phyloP scores from a whole-genome alignment of 2,113 vertebrate species.

The Nesoenas mayeri region DNA sequence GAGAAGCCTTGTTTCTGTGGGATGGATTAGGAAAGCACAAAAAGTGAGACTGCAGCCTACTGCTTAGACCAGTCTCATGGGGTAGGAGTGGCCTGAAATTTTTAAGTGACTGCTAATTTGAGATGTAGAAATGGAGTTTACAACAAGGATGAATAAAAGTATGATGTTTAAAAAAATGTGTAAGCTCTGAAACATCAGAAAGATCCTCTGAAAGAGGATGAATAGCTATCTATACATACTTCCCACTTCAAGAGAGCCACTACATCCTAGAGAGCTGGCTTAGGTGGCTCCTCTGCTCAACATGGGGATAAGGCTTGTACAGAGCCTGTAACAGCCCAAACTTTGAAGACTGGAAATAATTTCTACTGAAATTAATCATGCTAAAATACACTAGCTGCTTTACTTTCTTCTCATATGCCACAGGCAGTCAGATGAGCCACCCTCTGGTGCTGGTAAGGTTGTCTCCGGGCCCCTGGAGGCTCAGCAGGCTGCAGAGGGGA shows the following conservation, averaged over 20 bases:
- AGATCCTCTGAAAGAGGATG: not conserved
- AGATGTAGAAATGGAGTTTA: not conserved
- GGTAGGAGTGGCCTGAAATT: not conserved
- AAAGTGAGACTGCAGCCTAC: not conserved
- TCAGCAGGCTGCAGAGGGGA: not conserved
- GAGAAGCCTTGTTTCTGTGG: not conserved
- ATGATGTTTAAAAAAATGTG: not conserved
- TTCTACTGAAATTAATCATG: slow-evolving; percentile 22
- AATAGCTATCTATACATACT: not conserved
- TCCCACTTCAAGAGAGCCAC: not conserved
- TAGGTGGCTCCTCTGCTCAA: not conserved
- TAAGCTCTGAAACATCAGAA: not conserved
- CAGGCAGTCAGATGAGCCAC: not conserved
- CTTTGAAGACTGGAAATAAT: not conserved
- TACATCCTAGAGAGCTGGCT: not conserved
- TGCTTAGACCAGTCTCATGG: not conserved
- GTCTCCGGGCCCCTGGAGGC: not conserved
- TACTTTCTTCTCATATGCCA: not conserved
- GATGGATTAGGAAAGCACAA: not conserved
- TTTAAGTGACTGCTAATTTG: not conserved
- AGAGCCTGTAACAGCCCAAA: not conserved
- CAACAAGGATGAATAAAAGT: not conserved
- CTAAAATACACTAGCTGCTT: slow-evolving; percentile 38
- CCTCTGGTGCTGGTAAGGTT: not conserved
- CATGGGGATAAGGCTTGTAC: not conserved